phyloP scores from a whole-genome alignment of 2,113 vertebrate genomes.

The Microtus richardsoni region DNA sequence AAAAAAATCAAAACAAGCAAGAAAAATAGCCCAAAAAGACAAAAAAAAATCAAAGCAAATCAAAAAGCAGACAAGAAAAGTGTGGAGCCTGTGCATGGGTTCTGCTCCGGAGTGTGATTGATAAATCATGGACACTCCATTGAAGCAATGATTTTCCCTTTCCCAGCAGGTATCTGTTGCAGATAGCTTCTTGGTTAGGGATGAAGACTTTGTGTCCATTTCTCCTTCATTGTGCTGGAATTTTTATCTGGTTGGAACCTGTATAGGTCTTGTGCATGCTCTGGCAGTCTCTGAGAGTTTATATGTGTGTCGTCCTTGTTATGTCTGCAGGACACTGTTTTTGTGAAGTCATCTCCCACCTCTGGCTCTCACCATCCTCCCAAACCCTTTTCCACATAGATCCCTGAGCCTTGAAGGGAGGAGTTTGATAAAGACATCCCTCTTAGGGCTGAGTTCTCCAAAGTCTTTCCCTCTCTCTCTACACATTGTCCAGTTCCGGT shows the following conservation, averaged over 20 bases:
- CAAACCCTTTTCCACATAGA: background rate
- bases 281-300: background rate
- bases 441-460: background rate
- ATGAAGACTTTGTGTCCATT: background rate
- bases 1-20: background rate
- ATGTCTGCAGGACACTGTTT: background rate
- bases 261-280: background rate
- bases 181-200: background rate
- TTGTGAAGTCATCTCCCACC: background rate
- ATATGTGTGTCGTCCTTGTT: background rate
- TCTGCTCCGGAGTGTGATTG: background rate
- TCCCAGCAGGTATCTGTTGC: background rate
- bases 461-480: background rate
- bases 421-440: background rate
- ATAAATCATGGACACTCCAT: background rate
- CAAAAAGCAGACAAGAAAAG: background rate
- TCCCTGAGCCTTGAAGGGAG: background rate
- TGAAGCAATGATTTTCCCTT: background rate
- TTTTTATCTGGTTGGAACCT: background rate
- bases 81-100: background rate
- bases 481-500: background rate
- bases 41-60: background rate
- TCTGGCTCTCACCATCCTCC: background rate
- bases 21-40: background rate
- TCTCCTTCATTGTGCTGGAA: background rate